A percentile compares a stretch with the other conserved stretches of the same genome.
Evolutionary conservation across 2,888 invertebrate species (phyloP).

Genomic region (Oxystoma pomonae): DNA sequence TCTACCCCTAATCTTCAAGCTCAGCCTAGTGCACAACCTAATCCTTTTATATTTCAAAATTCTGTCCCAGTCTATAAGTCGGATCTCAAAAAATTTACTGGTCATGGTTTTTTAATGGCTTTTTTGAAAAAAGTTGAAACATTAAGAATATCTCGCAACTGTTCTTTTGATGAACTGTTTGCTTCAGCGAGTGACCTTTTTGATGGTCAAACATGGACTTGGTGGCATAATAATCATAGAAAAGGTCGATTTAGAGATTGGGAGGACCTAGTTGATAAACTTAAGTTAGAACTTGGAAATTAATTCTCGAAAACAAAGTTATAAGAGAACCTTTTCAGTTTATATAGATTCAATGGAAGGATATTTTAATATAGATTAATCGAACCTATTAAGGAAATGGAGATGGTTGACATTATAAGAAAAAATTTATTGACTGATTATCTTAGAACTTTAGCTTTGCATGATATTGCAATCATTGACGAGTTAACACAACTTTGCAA

Average conservation of each 20-base stretch:
- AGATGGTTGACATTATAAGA: constrained; percentile 2
- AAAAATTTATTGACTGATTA: constrained; percentile 8
- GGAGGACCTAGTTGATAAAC: constrained; percentile 1
- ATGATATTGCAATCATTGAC: constrained; percentile 1
- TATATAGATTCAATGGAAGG: constrained; percentile 6
- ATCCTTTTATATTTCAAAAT: too few species aligned
- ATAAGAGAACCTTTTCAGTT: neutral
- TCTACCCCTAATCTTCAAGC: too few species aligned
- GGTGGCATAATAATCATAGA: constrained; percentile 5
- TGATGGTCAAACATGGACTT: constrained; percentile 1
- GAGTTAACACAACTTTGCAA: neutral
- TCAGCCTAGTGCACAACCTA: too few species aligned
- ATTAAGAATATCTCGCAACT: neutral
- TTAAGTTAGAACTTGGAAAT: neutral
- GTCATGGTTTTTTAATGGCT: neutral
- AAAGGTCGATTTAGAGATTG: constrained; percentile 4
- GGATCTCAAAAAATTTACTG: too few species aligned
- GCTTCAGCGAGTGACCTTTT: constrained; percentile 5
- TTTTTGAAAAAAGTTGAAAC: constrained; percentile 11
- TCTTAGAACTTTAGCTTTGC: neutral
- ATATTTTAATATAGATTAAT: neutral
- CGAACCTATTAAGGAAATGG: neutral
- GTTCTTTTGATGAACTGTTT: constrained; percentile 6
- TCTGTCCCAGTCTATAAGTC: too few species aligned
- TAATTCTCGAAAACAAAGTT: neutral